A percentile compares a stretch with the other conserved stretches of the same genome.
Conservation (phyloP, 2,888 invertebrate species). For the Loripinus fragilis region DNA sequence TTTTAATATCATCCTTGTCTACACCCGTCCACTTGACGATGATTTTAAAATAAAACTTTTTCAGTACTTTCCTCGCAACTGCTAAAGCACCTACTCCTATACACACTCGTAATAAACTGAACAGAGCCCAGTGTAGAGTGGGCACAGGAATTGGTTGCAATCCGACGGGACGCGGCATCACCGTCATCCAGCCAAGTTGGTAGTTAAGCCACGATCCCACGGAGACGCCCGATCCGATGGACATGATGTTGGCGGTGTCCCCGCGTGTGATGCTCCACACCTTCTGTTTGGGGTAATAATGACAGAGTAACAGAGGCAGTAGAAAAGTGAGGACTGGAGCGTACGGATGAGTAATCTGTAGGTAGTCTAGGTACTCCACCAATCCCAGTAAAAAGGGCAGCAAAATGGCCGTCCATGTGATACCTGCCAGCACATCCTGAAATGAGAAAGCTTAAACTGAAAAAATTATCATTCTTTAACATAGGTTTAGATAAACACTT, state of each 20-base stretch:
- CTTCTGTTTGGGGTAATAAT: constrained; percentile 92
- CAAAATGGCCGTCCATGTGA: constrained; percentile 88
- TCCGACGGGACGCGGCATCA: constrained; percentile 75
- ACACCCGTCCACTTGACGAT: constrained; percentile 89
- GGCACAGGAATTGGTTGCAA: constrained; percentile 92
- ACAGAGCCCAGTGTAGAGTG: constrained; percentile 87
- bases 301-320: constrained; percentile 87
- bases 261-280: constrained; percentile 96
- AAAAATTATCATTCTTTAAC: too few species aligned
- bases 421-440: constrained; percentile 93
- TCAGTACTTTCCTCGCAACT: constrained; percentile 87
- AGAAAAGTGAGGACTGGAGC: constrained; percentile 87
- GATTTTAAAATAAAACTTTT: constrained; percentile 88
- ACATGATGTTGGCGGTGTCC: constrained; percentile 94
- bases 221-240: constrained; percentile 87
- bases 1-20: constrained; percentile 87
- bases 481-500: too few species aligned
- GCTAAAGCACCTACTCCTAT: constrained; percentile 91
- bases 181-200: constrained; percentile 88
- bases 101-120: constrained; percentile 85
- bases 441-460: constrained; percentile 31
- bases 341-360: constrained; percentile 88
- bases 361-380: constrained; percentile 90
- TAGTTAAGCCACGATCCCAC: constrained; percentile 93
- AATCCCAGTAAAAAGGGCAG: constrained; percentile 90